Conservation (phyloP, 2,113 vertebrate genomes). For the Coturnix japonica region DNA sequence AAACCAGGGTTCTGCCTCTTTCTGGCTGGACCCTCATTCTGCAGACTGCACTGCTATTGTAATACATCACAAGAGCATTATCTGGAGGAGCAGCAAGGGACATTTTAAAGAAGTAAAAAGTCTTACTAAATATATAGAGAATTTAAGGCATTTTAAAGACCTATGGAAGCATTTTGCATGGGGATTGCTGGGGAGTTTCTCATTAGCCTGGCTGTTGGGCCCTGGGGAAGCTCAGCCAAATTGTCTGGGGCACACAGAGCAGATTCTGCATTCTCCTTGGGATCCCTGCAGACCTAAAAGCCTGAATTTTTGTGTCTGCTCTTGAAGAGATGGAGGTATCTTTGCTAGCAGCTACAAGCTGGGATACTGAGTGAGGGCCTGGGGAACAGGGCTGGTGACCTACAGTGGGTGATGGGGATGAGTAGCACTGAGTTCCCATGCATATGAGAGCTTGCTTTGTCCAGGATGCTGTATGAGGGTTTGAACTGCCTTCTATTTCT, state of each 20-base stretch:
- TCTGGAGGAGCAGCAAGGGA: conserved; percentile 66
- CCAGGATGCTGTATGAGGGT: neutral
- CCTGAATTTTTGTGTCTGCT: conserved; percentile 33
- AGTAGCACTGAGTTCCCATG: neutral
- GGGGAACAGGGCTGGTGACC: neutral
- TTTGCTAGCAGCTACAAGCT: neutral
- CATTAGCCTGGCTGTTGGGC: conserved; percentile 68
- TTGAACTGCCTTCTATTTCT: conserved; percentile 20
- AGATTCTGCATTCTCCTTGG: conserved; percentile 52
- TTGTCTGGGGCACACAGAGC: conserved; percentile 72
- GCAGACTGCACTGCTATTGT: conserved; percentile 26
- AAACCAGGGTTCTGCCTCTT: neutral
- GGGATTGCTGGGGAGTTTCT: conserved; percentile 75
- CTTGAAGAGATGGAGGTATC: neutral
- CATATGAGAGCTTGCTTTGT: neutral
- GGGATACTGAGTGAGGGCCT: neutral
- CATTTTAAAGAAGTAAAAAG: conserved; percentile 71
- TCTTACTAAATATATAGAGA: conserved; percentile 77
- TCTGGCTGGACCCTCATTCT: neutral
- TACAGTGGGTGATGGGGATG: accelerated
- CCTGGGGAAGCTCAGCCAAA: conserved; percentile 65
- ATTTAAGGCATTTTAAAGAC: conserved; percentile 81
- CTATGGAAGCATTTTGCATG: conserved; percentile 73
- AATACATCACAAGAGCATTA: conserved; percentile 48
- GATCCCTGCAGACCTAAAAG: conserved; percentile 59